Evolutionary conservation across 2,797 vertebrate genomes (phyloP).

Genomic region (Enoplosus armatus): DNA sequence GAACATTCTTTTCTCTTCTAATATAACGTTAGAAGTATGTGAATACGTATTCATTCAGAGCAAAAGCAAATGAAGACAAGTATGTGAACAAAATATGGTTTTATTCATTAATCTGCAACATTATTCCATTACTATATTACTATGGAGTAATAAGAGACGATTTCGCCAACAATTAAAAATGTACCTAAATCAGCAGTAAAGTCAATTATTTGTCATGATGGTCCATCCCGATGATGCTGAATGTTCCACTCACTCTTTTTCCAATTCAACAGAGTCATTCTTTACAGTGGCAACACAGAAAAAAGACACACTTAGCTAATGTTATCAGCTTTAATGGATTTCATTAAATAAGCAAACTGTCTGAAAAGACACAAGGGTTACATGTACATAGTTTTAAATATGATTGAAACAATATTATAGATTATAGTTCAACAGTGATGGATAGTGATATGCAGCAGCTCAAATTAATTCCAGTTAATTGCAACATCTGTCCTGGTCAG

Average conservation of each 20-base stretch:
- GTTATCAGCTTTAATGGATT: slow-evolving; percentile 46
- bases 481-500: slow-evolving; percentile 2
- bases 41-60: not conserved
- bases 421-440: slow-evolving; percentile 17
- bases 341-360: slow-evolving; percentile 18
- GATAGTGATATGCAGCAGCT: slow-evolving; percentile 17
- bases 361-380: slow-evolving; percentile 23
- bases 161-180: not conserved
- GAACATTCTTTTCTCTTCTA: not conserved
- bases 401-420: slow-evolving; percentile 26
- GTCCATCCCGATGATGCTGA: not conserved
- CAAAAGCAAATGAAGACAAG: not conserved
- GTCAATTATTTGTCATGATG: not conserved
- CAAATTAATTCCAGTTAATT: slow-evolving; percentile 12
- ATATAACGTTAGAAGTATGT: not conserved
- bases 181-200: not conserved
- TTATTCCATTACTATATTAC: not conserved
- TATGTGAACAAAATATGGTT: slow-evolving; percentile 57
- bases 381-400: slow-evolving; percentile 28
- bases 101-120: slow-evolving; percentile 55
- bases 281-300: not conserved
- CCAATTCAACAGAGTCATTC: not conserved
- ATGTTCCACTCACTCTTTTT: not conserved
- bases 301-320: slow-evolving; percentile 23
- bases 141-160: not conserved